Conservation (phyloP, 1,140 invertebrate species). For the Lamellibrachia luymesi region DNA sequence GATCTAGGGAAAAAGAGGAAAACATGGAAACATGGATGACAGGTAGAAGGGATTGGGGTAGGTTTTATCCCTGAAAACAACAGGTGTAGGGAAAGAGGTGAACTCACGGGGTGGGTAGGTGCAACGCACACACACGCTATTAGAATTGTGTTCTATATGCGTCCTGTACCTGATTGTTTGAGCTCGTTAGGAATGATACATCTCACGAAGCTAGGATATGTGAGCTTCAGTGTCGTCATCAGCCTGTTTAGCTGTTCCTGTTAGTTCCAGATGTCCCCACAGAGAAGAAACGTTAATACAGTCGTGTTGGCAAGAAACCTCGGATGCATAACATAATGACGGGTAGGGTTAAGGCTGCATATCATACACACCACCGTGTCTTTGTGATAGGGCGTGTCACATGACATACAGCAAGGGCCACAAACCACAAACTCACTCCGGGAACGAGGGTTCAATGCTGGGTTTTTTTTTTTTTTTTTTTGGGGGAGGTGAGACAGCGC, state of each 20-base stretch:
- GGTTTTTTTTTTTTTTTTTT: neutral
- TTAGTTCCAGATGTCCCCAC: neutral
- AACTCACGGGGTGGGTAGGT: neutral
- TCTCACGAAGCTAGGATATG: slow-evolving; percentile 98
- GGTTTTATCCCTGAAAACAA: neutral
- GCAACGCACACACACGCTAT: neutral
- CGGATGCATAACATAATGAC: neutral
- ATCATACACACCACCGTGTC: neutral
- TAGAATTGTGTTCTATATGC: neutral
- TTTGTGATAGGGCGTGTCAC: neutral
- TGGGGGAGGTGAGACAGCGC: neutral
- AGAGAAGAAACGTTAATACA: neutral
- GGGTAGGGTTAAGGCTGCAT: neutral
- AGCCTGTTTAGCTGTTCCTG: slow-evolving; percentile 9
- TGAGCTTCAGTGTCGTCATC: slow-evolving; percentile 71
- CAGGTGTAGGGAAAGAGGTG: neutral
- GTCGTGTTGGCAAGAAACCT: neutral
- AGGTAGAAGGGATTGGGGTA: neutral
- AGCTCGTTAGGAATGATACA: slow-evolving; percentile 99
- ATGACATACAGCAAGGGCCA: neutral
- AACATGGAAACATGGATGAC: neutral
- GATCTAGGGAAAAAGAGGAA: neutral
- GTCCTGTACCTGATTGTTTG: slow-evolving; percentile 78
- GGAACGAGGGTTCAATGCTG: neutral
- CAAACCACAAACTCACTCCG: neutral